These are phyloP conservation scores for Vireo griseus DNA, from an alignment of 2,797 vertebrate genomes.

Conservation along the genomic window DNA sequence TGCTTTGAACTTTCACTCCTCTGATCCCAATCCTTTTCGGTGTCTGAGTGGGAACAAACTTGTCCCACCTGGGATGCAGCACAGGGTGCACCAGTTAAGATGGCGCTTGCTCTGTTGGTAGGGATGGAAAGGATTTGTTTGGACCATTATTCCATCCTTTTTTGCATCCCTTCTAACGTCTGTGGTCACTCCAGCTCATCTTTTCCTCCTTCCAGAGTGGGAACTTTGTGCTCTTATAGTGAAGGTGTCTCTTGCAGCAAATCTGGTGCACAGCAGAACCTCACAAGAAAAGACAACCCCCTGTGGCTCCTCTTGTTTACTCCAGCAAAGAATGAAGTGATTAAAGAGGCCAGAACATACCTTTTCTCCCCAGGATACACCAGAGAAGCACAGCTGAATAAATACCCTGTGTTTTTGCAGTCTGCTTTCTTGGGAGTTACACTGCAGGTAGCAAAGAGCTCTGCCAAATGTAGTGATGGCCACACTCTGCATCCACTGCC, in stretches of 20 bases:
- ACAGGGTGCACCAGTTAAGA: too few relatives aligned
- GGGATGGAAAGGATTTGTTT: neutral
- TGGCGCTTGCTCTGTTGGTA: neutral
- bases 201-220: neutral
- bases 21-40: accelerated
- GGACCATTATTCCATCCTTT: neutral
- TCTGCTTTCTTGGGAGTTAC: neutral
- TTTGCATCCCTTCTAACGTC: neutral
- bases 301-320: slow-evolving; percentile 83
- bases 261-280: neutral
- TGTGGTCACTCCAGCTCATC: neutral
- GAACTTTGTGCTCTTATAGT: neutral
- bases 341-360: slow-evolving; percentile 87
- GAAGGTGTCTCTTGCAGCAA: neutral
- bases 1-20: neutral
- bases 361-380: slow-evolving; percentile 80
- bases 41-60: accelerated
- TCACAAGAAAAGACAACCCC: slow-evolving; percentile 29
- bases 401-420: slow-evolving; percentile 71
- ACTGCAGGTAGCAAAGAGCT: neutral
- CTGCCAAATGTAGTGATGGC: neutral
- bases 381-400: slow-evolving; percentile 86
- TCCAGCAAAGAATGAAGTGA: slow-evolving; percentile 83
- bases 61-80: neutral
- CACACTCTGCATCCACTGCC: neutral